Evolutionary conservation across 2,113 vertebrate genomes (phyloP).

Genomic region (Hyperoodon ampullatus): DNA sequence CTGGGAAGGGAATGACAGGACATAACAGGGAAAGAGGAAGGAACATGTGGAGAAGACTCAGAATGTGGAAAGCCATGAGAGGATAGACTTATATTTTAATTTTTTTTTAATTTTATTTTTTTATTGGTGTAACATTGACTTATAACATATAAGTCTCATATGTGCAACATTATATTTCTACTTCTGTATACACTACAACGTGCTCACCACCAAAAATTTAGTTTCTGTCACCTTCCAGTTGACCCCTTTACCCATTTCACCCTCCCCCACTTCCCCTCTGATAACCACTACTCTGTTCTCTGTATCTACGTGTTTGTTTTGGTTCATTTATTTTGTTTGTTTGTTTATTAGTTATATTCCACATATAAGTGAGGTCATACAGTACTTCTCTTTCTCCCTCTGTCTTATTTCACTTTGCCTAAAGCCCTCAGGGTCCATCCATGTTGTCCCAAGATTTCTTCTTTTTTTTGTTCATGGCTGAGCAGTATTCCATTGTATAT

Average conservation of each 20-base stretch:
- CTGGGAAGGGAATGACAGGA: neutral
- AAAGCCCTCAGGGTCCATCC: neutral
- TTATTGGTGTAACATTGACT: neutral
- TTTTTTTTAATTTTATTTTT: too few relatives aligned
- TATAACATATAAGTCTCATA: neutral
- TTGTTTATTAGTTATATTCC: neutral
- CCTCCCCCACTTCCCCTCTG: neutral
- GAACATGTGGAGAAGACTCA: neutral
- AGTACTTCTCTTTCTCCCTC: neutral
- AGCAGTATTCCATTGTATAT: neutral
- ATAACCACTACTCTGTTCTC: neutral
- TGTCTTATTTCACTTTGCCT: too few relatives aligned
- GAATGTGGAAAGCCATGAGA: neutral
- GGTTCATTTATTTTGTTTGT: neutral
- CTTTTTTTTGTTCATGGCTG: neutral
- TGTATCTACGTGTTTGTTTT: neutral
- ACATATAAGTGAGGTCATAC: neutral
- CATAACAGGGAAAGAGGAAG: neutral
- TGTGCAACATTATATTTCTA: neutral
- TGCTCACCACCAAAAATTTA: neutral
- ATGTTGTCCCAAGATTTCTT: neutral
- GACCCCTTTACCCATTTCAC: neutral
- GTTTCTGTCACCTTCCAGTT: neutral
- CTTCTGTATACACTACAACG: rapidly evolving
- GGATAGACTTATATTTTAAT: neutral